phyloP scores from a whole-genome alignment of 2,113 vertebrate species.

The Pluvianellus socialis region DNA sequence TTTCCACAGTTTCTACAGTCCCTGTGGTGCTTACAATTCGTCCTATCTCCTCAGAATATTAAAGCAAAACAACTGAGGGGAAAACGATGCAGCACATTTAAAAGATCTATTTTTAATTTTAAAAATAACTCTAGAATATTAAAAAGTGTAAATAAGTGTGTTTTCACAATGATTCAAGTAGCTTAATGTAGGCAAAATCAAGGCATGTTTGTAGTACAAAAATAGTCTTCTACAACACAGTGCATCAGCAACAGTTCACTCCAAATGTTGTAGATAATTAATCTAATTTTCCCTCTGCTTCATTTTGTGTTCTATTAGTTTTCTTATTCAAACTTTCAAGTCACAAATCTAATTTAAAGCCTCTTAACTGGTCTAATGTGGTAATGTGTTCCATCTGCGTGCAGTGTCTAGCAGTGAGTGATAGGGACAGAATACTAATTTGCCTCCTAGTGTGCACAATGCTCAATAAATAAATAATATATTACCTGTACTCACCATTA shows the following conservation, averaged over 20 bases:
- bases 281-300: conserved; percentile 76
- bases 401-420: conserved; percentile 63
- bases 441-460: conserved; percentile 37
- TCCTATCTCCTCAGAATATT: neutral
- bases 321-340: conserved; percentile 84
- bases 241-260: conserved; percentile 60
- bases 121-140: conserved; percentile 2
- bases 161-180: conserved; percentile 27
- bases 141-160: conserved; percentile 34
- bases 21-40: neutral
- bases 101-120: conserved; percentile 23
- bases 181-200: conserved; percentile 19
- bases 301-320: conserved; percentile 79
- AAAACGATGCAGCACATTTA: neutral
- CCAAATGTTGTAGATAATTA: conserved; percentile 77
- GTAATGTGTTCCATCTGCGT: conserved; percentile 73
- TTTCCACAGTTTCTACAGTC: neutral
- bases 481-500: conserved; percentile 46
- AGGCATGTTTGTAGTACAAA: conserved; percentile 40
- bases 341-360: conserved; percentile 84
- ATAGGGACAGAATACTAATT: conserved; percentile 73
- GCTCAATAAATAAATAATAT: conserved; percentile 76
- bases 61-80: neutral
- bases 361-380: conserved; percentile 76
- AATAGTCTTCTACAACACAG: conserved; percentile 43